Conservation (phyloP, 2,113 vertebrate species). For the Peromyscus leucopus region DNA sequence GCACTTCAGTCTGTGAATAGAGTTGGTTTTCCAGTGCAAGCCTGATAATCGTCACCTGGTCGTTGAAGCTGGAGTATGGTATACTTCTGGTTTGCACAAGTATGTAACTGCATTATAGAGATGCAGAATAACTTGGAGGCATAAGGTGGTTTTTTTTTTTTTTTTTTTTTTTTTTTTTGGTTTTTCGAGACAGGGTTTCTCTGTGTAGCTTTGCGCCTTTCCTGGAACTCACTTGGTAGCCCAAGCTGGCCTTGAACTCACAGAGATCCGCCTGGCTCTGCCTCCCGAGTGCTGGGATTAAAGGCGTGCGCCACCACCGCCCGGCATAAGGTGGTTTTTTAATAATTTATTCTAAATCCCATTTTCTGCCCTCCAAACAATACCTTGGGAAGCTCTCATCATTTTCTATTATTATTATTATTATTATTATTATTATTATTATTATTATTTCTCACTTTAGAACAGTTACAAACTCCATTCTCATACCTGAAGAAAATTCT, state of each 20-base stretch:
- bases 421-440: background rate
- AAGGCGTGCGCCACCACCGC: too few relatives aligned
- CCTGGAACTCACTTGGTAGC: too few relatives aligned
- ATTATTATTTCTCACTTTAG: background rate
- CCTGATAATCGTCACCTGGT: background rate
- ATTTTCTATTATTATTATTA: constrained; percentile 23
- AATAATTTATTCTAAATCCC: background rate
- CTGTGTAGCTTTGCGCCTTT: too few relatives aligned
- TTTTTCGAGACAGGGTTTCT: too few relatives aligned
- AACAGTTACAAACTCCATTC: background rate
- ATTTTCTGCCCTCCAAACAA: background rate
- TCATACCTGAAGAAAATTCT: background rate
- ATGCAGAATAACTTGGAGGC: background rate
- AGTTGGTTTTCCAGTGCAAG: background rate
- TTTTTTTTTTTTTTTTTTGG: too few relatives aligned
- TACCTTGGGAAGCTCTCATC: background rate
- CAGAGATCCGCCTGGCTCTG: too few relatives aligned
- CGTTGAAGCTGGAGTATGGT: background rate
- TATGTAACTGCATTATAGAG: background rate
- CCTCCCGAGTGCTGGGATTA: too few relatives aligned
- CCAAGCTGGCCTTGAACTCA: too few relatives aligned
- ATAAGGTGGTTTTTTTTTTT: background rate
- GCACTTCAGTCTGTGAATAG: background rate
- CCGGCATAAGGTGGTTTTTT: background rate
- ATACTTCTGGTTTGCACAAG: background rate